Conservation (phyloP, 1,140 invertebrate species). For the Medauroidea extradentata region DNA sequence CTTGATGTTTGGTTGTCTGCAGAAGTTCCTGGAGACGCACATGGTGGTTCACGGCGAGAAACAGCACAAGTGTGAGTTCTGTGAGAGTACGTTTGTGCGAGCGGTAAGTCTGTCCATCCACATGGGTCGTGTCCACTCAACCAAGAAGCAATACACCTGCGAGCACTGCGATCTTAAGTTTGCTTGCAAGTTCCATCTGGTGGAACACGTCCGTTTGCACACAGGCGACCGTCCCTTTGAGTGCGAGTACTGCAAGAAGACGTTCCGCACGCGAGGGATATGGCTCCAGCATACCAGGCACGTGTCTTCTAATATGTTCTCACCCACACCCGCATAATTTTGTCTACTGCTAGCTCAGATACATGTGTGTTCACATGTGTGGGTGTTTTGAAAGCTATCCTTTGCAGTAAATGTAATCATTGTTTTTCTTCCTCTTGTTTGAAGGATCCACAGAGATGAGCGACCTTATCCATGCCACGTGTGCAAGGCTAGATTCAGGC, state of each 20-base stretch:
- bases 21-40: no score
- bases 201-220: conserved; percentile 41
- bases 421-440: not conserved
- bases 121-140: not conserved
- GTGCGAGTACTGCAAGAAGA: conserved; percentile 45
- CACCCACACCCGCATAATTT: no score
- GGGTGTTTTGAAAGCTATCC: conserved; percentile 45
- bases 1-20: no score
- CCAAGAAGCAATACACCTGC: conserved; percentile 9
- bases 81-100: conserved; percentile 7
- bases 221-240: conserved; percentile 66
- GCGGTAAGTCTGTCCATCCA: not conserved
- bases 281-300: conserved; percentile 7
- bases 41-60: not conserved
- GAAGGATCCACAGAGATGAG: conserved; percentile 45
- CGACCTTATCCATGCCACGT: conserved; percentile 35
- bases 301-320: not conserved
- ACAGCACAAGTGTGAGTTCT: not conserved
- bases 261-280: conserved; percentile 10
- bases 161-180: conserved; percentile 16
- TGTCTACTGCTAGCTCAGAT: conserved; percentile 11
- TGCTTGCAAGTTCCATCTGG: conserved; percentile 10
- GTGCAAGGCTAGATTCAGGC: conserved; percentile 40
- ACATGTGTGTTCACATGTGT: conserved; percentile 45
- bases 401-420: conserved; percentile 47